Percentiles rank a stretch among this genome's conserved stretches.
Evolutionary conservation across 2,888 invertebrate genomes (phyloP).

Genomic region (Cecidostiba fungosa): DNA sequence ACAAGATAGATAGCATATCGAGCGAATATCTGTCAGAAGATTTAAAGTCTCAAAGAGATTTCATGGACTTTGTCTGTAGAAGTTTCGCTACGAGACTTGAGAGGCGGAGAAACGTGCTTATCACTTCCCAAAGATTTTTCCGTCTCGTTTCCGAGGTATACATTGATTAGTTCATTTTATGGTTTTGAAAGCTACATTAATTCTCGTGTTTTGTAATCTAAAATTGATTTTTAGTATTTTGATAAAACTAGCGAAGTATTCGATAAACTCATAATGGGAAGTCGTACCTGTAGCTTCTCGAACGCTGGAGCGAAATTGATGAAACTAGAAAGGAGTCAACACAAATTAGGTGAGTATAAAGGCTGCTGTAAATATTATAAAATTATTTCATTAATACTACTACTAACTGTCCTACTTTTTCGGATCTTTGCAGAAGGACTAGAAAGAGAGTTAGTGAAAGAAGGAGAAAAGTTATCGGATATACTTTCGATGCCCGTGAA

Average conservation of each 20-base stretch:
- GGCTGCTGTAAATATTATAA: not conserved
- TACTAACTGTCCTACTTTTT: not conserved
- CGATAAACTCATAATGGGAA: conserved; percentile 85
- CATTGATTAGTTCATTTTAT: not conserved
- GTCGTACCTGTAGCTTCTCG: conserved; percentile 83
- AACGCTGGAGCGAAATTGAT: conserved; percentile 82
- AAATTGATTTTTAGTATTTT: conserved; percentile 81
- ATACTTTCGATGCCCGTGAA: conserved; percentile 90
- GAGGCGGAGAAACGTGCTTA: conserved; percentile 87
- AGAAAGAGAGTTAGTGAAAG: conserved; percentile 86
- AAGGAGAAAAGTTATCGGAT: conserved; percentile 89
- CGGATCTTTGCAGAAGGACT: conserved; percentile 82
- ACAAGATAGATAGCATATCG: conserved; percentile 85
- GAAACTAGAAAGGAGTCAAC: conserved; percentile 84
- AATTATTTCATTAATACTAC: not conserved
- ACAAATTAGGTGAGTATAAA: conserved; percentile 82
- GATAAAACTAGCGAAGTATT: conserved; percentile 86
- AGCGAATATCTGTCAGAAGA: conserved; percentile 81
- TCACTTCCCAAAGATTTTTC: conserved; percentile 89
- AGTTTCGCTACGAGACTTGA: conserved; percentile 89
- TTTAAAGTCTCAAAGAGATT: conserved; percentile 87
- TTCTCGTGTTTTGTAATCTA: not conserved
- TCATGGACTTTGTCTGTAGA: conserved; percentile 91
- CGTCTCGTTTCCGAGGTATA: conserved; percentile 86
- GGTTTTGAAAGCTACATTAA: not conserved